A percentile compares a stretch with the other conserved stretches of the same genome.
phyloP scores from a whole-genome alignment of 2,797 vertebrate genomes.

The Rhabdophis nuchalis region DNA sequence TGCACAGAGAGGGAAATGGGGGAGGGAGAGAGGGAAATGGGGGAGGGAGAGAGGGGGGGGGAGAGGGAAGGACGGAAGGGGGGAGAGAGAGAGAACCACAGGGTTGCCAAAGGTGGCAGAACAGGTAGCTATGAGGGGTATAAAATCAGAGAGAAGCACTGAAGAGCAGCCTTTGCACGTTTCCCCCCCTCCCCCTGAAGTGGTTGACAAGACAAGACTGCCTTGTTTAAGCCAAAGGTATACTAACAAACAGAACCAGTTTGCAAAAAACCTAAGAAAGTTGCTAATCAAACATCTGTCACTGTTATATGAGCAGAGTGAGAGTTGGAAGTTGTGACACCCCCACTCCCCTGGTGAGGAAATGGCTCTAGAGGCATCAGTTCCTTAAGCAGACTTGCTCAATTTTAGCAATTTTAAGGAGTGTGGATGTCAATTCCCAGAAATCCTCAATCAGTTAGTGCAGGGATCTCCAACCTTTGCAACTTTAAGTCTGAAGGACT shows the following conservation, averaged over 20 bases:
- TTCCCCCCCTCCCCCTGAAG: rapidly evolving
- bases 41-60: no score
- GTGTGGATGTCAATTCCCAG: neutral
- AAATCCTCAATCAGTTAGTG: neutral
- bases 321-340: neutral
- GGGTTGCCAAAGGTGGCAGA: neutral
- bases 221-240: neutral
- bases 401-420: neutral
- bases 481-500: no score
- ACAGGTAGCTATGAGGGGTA: neutral
- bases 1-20: neutral
- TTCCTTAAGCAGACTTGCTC: neutral
- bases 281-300: neutral
- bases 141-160: neutral
- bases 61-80: no score
- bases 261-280: neutral
- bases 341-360: neutral
- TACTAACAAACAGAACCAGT: neutral
- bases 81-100: no score
- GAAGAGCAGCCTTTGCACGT: neutral
- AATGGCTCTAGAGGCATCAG: neutral
- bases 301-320: neutral
- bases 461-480: no score
- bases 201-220: neutral
- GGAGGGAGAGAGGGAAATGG: no score